Base-by-base conservation (phyloP, 1,140 invertebrate genomes). In the Dreissena polymorpha region DNA sequence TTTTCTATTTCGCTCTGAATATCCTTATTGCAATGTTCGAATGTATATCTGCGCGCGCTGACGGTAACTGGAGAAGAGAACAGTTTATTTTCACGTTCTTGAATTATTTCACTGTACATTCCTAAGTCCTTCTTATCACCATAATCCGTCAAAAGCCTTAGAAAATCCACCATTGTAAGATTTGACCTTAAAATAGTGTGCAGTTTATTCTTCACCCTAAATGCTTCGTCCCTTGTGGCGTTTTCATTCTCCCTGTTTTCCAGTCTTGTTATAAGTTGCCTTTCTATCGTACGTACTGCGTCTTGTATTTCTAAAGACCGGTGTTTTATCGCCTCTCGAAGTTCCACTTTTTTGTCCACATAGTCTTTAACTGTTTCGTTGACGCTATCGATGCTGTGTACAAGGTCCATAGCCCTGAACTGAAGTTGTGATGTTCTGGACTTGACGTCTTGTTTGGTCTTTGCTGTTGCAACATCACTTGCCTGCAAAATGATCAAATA, bases 61-160 rank as follows among this genome's bases (percentile, higher is more conserved):
- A 71, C 23, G 10, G 13, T 53, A 16, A 83, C n/a, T 14, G n/a
- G 16, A 13, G 39, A 16, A n/a, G n/a, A 63, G 14, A 25, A 60
- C 8, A 83, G 21, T 25, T 51, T 69, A 7, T 65, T 51, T 51
- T 76, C 81, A 29, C 67, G 55, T 29, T 51, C 27, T 49, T 65
- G 50, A 51, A 73, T 68, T 16, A 76, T 65, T 8, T 16, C 27
- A n/a, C 21, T 29, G 27, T 69, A 77, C 10, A 23, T 39, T 14
- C 70, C 25, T 12, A 83, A 27, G 50, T 83, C 81, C 12, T 69
- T 55, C 53, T 23, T 50, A n/a, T 70, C 21, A 16, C 81, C 81
- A 83, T 57, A 83, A 25, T 83, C 81, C 10, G 72, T 21, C 60
- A 83, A 55, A 53, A 83, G 81, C 53, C 68, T 67, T 13, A 83